Evolutionary conservation across 2,888 invertebrate species (phyloP), one percentile per base, ranked within the genome.

Genomic region (Archips crataeganus): DNA sequence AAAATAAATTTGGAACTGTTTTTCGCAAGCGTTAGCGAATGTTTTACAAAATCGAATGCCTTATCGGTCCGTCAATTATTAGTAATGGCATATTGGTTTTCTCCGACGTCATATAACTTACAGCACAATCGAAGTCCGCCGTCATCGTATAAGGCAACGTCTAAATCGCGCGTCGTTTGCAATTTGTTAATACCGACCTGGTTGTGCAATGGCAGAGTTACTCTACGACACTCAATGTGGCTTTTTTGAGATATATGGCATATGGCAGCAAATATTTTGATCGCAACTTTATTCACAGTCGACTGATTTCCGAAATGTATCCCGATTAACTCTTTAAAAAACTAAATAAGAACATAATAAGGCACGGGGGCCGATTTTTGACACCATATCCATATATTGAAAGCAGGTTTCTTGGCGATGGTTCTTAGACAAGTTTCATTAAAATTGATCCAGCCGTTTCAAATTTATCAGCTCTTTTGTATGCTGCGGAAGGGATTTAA

Each of bases 61-160:
- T 76, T 75, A 70, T 70, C 66, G 64, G 74, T 62, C 39, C 71
- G 70, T 65, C 75, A 77, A 79, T 77, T 78, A 77, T 74, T 74
- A 74, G 65, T 74, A 78, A 79, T 78, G 77, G 75, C 77, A 78
- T 78, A 78, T 78, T 77, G 79, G 71, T 71, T 75, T 65, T 62
- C 70, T 65, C 71, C 66, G 47, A 72, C 71, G 75, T 74, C 71
- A 59, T 76, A 69, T 69, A 73, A 73, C 42, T 73, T 63, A 73
- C 63, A 63, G 63, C 59, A 73, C 73, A 73, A 73, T 73, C 72
- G 63, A 54, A 54, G 54, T 57, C 42, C 62, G 42, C 62, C 72
- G 62, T 72, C 57, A 51, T 51, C 73, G 59, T 64, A 73, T 74
- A 74, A 60, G 70, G 74, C 59, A 47, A 68, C 60, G 68, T 49